These are phyloP conservation scores for Saturnia pavonia DNA, from an alignment of 2,888 invertebrate genomes.

Conservation along the genomic window DNA sequence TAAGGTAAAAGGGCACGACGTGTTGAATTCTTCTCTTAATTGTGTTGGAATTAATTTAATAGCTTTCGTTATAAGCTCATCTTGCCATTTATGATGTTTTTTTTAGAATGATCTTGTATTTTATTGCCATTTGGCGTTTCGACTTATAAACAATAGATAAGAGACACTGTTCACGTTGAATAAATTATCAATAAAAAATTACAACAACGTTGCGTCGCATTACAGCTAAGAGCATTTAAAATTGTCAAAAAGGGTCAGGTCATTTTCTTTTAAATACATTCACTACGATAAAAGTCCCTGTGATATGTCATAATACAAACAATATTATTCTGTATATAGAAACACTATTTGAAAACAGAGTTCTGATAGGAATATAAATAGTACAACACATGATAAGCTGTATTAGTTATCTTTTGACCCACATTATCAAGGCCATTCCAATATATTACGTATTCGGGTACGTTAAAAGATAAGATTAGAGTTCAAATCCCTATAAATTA, in stretches of 20 bases:
- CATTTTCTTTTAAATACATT: neutral
- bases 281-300: neutral
- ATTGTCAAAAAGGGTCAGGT: neutral
- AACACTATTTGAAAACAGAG: constrained; percentile 18
- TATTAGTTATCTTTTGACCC: constrained; percentile 41
- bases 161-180: no score
- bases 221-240: neutral
- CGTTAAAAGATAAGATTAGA: neutral
- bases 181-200: neutral
- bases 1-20: no score
- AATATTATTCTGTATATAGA: neutral
- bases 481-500: neutral
- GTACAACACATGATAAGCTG: constrained; percentile 33
- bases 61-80: neutral
- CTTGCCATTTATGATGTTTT: no score
- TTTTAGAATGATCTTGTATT: neutral
- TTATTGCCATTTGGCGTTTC: neutral
- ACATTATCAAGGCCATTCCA: constrained; percentile 38
- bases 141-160: no score
- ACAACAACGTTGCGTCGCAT: neutral
- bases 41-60: no score
- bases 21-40: no score
- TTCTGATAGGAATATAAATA: constrained; percentile 26
- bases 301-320: constrained; percentile 9
- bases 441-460: neutral